Evolutionary conservation across 2,888 invertebrate species (phyloP).

Genomic region (Coelinius sp.): DNA sequence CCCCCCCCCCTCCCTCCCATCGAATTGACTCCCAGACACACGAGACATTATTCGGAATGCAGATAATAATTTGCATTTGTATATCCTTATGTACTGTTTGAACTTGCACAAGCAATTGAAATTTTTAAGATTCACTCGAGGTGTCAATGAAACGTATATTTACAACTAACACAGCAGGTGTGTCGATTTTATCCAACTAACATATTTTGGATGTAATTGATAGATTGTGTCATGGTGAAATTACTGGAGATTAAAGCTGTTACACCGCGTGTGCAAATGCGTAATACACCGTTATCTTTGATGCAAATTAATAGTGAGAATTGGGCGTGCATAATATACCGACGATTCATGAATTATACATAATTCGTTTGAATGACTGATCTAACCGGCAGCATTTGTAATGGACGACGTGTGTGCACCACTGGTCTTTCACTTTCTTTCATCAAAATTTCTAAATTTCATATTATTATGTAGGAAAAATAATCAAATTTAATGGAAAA

Average conservation of each 20-base stretch:
- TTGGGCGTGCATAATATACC: constrained; percentile 57
- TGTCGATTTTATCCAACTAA: background rate
- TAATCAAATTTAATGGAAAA: background rate
- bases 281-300: constrained; percentile 56
- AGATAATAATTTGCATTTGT: background rate
- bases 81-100: too few species aligned
- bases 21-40: too few species aligned
- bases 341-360: constrained; percentile 60
- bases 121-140: background rate
- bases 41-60: background rate
- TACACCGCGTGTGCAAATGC: constrained; percentile 31
- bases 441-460: background rate
- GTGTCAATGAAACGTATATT: background rate
- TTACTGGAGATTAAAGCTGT: constrained; percentile 26
- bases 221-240: background rate
- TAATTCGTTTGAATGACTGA: constrained; percentile 53
- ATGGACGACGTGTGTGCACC: constrained; percentile 33
- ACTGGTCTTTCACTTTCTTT: background rate
- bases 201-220: constrained; percentile 7
- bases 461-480: background rate
- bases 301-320: constrained; percentile 62
- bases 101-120: background rate
- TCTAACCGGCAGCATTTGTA: constrained; percentile 41
- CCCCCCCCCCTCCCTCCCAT: too few species aligned
- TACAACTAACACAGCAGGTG: background rate